phyloP scores from a whole-genome alignment of 2,888 invertebrate genomes.

The Geophilus truncorum region DNA sequence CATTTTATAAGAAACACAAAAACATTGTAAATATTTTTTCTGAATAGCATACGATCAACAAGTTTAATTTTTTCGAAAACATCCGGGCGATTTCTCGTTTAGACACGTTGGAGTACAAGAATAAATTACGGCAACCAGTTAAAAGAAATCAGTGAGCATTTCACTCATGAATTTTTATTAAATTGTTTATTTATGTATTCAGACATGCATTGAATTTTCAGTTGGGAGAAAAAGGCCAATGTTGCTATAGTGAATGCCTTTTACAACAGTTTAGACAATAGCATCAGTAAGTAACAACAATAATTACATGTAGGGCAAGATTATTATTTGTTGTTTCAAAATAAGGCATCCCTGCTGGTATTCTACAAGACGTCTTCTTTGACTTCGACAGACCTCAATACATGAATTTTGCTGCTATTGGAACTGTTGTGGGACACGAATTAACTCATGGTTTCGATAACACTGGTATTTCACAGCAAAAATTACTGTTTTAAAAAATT shows the following conservation, averaged over 20 bases:
- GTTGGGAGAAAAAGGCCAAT: not conserved
- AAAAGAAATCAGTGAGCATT: not conserved
- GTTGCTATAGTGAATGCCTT: slow-evolving; percentile 75
- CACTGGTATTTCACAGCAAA: slow-evolving; percentile 31
- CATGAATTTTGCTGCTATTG: not conserved
- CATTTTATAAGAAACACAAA: no score
- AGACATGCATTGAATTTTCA: no score
- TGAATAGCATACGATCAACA: not conserved
- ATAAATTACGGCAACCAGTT: slow-evolving; percentile 64
- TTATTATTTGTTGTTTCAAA: not conserved
- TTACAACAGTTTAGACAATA: slow-evolving; percentile 78
- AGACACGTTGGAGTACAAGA: slow-evolving; percentile 63
- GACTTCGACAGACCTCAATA: slow-evolving; percentile 3
- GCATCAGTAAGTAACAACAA: slow-evolving; percentile 66
- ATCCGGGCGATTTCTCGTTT: slow-evolving; percentile 51
- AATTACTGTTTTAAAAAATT: not conserved
- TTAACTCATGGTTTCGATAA: not conserved
- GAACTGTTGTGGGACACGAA: not conserved
- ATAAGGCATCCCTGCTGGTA: not conserved
- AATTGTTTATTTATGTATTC: not conserved
- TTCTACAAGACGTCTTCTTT: not conserved
- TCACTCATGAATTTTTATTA: slow-evolving; percentile 44
- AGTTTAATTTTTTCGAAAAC: not conserved
- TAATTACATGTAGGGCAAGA: not conserved
- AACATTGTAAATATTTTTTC: not conserved